Conservation (phyloP, 37 sponge, comb jelly and placozoan species). For the Geodia barretti region DNA sequence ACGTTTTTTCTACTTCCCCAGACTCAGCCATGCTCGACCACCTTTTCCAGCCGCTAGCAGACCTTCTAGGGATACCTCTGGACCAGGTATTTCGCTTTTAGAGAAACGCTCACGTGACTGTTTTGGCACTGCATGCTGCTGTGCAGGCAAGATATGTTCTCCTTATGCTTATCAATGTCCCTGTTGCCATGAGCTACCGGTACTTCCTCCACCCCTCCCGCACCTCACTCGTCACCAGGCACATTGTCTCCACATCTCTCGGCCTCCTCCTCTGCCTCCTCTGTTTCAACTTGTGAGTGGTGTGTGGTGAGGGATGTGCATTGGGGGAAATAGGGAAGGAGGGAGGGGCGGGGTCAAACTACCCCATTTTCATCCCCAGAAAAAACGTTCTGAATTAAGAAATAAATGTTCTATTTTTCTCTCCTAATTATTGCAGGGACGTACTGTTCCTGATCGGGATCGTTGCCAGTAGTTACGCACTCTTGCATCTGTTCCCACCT, state of each 20-base stretch:
- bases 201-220: conserved; percentile 47
- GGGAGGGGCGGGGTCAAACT: no score
- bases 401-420: background rate
- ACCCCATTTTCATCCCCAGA: background rate
- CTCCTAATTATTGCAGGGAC: background rate
- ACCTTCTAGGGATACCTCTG: background rate
- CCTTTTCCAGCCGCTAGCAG: conserved; percentile 9
- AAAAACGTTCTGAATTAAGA: background rate
- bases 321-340: no score
- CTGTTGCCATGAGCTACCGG: conserved; percentile 38
- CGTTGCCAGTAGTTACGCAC: conserved; percentile 20
- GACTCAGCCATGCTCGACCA: conserved; percentile 10
- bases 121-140: background rate
- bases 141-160: conserved; percentile 62
- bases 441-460: conserved; percentile 26
- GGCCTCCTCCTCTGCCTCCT: conserved; percentile 52
- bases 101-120: no score
- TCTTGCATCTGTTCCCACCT: conserved; percentile 41
- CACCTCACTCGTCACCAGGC: conserved; percentile 20
- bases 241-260: conserved; percentile 19
- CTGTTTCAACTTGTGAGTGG: conserved; percentile 53
- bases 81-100: conserved; percentile 26
- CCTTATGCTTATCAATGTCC: conserved; percentile 31
- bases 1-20: no score
- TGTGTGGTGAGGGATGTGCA: conserved; percentile 3